A percentile compares a stretch with the other conserved stretches of the same genome.
Conservation (phyloP, 2,888 invertebrate species). For the Drosophila lutescens region DNA sequence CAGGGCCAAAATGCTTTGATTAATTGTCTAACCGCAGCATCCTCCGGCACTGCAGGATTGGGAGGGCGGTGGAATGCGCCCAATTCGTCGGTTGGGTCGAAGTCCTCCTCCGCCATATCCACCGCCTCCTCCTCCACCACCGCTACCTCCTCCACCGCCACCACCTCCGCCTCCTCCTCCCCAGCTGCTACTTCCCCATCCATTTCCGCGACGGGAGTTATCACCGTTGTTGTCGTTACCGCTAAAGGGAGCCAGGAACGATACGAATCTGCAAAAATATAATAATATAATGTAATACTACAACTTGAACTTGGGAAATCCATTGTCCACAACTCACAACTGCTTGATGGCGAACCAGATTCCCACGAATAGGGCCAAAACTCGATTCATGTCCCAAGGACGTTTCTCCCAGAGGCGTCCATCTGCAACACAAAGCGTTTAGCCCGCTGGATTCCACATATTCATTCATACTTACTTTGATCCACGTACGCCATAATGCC, state of each 20-base stretch:
- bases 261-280: conserved; percentile 57
- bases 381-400: conserved; percentile 75
- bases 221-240: conserved; percentile 42
- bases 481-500: conserved; percentile 64
- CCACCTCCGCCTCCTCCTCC: conserved; percentile 37
- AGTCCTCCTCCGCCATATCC: conserved; percentile 62
- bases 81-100: conserved; percentile 69
- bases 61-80: conserved; percentile 57
- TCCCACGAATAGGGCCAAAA: conserved; percentile 67
- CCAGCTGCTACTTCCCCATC: conserved; percentile 47
- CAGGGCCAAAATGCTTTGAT: neutral
- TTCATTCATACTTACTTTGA: conserved; percentile 50
- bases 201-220: conserved; percentile 38
- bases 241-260: conserved; percentile 75
- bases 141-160: conserved; percentile 57
- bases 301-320: too few species aligned
- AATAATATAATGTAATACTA: too few species aligned
- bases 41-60: conserved; percentile 43
- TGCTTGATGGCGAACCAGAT: conserved; percentile 72
- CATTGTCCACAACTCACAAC: conserved; percentile 61
- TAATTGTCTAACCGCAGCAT: conserved; percentile 59
- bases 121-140: conserved; percentile 56
- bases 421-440: conserved; percentile 49
- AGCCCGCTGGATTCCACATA: neutral
- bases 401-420: conserved; percentile 76